Base-by-base conservation (phyloP, 23 tunicate species). In the Phallusia fumigata region DNA sequence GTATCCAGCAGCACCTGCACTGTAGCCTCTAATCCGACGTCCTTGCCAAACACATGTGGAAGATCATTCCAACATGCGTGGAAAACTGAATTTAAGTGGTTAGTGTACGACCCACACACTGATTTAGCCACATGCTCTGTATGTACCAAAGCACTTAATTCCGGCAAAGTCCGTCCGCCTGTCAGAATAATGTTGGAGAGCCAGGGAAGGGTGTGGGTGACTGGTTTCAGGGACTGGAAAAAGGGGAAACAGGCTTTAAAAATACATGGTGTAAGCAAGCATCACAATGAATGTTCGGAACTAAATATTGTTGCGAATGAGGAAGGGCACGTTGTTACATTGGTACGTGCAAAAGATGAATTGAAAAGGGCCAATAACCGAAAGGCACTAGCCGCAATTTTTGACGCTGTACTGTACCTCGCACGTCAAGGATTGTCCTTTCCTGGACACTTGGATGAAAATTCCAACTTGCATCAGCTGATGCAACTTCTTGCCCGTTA, bases 341-440 rank as follows among this genome's bases (percentile, higher is more conserved):
- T 24, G 26, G 69, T 22, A 24, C 28, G 28, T 58, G 16, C 5
- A 16, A 58, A 22, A 21, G 16, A 21, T 58, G 15, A 24, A 2
- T 5, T 6, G 13, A 58, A 21, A 58, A 58, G 69, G 28, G n/a
- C 47, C 10, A 16, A 74, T 15, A 74, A 74, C 45, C 40, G 78
- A 74, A 33, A 34, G 19, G 32, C 78, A 28, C 45, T 74, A 2
- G 33, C 28, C 2, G 78, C 78, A 21, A 74, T 74, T 74, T 74
- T 74, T 74, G 78, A 74, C 45, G 35, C n/a, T 74, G 78, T 74
- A 3, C 22, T 74, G 8, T 33, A 33, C 40, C 40, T 74, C 15
- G 78, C 35, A 19, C 78, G 78, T 31, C 78, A 74, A 31, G 81
- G 81, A 18, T 44, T 30, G 32, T 47, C 81, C 0, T 78, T 78